Base-by-base conservation (phyloP, 2,797 vertebrate genomes). In the Steatocranus sp. region DNA sequence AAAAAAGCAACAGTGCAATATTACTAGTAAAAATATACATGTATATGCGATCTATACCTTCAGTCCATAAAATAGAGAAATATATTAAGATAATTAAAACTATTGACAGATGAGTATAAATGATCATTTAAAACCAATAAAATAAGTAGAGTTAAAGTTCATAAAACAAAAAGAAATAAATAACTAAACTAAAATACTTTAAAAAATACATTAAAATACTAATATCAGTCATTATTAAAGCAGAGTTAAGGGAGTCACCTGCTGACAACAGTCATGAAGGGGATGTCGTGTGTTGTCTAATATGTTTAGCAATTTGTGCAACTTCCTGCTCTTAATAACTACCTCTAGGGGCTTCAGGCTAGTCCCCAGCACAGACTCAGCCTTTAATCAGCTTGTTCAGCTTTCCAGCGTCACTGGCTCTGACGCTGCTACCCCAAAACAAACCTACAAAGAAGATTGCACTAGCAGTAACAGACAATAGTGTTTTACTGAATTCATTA, bases 381-480 rank as follows among this genome's bases (percentile, higher is more conserved):
- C 38, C 9, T 46, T 43, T 70, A 25, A 70, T 46, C 63, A 70
- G 38, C 9, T 70, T 43, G 38, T 70, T 70, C 38, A 70, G 23
- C 63, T 70, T 70, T 27, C 23, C 63, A 43, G 63, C 3, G 1
- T 43, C 0, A 46, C 23, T 25, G 63, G 38, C 38, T 43, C 63
- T 68, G 14, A 68, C 15, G 4, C 5, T 43, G 14, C 63, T 0
- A 68, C 63, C 0, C 0, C 20, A 43, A 43, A 25, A 68, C 36
- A 41, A 68, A 68, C 14, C 23, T 46, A 3, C 63, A 46, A 46
- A 70, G 14, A 43, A 43, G 9, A 5, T 43, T 17, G 38, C 63
- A 25, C 20, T 68, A 25, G 20, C 38, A 68, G 63, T 27, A 43
- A 68, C 63, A 68, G 38, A 70, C 63, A 70, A 9, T 23, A 66